These are phyloP conservation scores for Eretmochelys imbricata DNA, from an alignment of 2,113 vertebrate species.

Conservation along the genomic window DNA sequence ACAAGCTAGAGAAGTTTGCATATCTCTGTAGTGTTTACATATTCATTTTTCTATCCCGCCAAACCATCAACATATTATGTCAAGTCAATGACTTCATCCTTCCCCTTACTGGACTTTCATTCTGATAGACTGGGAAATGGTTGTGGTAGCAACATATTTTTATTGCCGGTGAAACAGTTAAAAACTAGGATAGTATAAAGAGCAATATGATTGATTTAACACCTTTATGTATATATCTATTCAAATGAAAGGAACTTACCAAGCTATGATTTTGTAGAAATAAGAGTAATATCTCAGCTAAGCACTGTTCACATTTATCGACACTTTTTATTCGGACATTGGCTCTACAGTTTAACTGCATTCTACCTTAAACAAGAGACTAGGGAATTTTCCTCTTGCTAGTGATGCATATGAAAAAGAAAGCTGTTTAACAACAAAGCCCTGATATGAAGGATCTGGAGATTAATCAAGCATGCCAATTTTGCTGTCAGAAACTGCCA, in stretches of 20 bases:
- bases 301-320: neutral
- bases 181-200: rapidly evolving
- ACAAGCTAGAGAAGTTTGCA: neutral
- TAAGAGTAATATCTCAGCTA: neutral
- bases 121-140: rapidly evolving
- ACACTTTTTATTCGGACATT: neutral
- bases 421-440: conserved; percentile 16
- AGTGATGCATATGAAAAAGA: neutral
- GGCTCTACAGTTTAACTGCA: neutral
- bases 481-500: conserved; percentile 2
- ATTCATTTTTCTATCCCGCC: rapidly evolving
- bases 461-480: conserved; percentile 2
- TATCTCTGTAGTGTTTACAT: neutral
- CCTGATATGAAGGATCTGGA: neutral
- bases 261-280: neutral
- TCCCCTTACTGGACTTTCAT: neutral
- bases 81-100: neutral
- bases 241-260: rapidly evolving
- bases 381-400: neutral
- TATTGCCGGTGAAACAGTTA: rapidly evolving
- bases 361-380: neutral
- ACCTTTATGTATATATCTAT: neutral
- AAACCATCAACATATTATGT: rapidly evolving
- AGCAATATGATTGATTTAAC: neutral
- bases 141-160: neutral